Evolutionary conservation across 1,140 invertebrate species (phyloP), one percentile per base, ranked within the genome.

Genomic region (Microplitis demolitor): DNA sequence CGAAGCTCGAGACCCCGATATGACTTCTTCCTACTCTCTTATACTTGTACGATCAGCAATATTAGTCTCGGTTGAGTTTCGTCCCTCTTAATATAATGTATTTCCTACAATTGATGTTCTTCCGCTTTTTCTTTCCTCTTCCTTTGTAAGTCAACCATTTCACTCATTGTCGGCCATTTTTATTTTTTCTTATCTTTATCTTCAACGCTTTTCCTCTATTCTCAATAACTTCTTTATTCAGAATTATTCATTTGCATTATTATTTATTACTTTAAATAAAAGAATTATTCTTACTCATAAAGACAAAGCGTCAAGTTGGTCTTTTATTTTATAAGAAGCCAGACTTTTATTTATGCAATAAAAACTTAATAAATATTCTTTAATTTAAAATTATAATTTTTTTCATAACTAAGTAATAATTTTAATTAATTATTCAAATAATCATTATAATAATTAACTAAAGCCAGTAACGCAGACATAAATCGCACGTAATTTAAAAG

Each of bases 31-130:
- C 31, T 34, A 14, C 5, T 11, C 53, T 37, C 54, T 53, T 2
- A 50, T 6, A 34, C 74, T 74, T 69, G 76, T 77, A 74, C 72
- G 76, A 82, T 82, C 81, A 82, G 77, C 82, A 83, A 77, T 83
- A 79, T 84, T 82, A 81, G 77, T 79, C 72, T 72, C 56, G 72
- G 39, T 61, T 56, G 14, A 51, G 5, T 54, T 56, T 51, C 24
- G 78, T 76, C 79, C 71, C 63, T 34, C 39, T 9, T 45, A 45
- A 45, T 45, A 11, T 45, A 16, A 56, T 56, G 24, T 56, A 56
- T 24, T 16, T 56, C 11, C 31, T 61, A 31, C 16, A 16, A 45
- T 61, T 24, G 31, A 61, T 16, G 31, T 31, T 61, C 31, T 33
- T 61, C 31, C 58, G 31, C 8, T 61, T 31, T 4, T 61, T 31